These are phyloP conservation scores for Stenoptilia bipunctidactyla DNA, from an alignment of 2,888 invertebrate genomes.

Conservation along the genomic window DNA sequence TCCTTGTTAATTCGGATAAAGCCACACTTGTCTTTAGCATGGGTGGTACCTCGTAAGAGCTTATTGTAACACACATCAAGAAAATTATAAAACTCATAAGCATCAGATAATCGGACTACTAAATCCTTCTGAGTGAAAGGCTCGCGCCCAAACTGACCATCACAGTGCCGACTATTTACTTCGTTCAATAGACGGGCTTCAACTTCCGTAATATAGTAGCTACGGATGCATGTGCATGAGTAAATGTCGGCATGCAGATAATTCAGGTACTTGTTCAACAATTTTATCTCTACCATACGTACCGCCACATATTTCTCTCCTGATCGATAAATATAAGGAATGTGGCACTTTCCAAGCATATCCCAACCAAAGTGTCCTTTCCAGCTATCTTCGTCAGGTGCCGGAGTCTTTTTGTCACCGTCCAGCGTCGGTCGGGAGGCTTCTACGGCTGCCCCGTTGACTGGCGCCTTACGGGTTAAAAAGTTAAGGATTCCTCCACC, in stretches of 20 bases:
- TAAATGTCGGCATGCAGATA: constrained; percentile 91
- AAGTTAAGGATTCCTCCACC: constrained; percentile 74
- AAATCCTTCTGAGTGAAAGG: constrained; percentile 90
- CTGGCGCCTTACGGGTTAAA: constrained; percentile 57
- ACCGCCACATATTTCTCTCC: constrained; percentile 93
- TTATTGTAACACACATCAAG: constrained; percentile 91
- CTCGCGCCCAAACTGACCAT: constrained; percentile 89
- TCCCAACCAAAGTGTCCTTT: constrained; percentile 93
- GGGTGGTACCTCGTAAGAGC: constrained; percentile 77
- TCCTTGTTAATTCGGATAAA: constrained; percentile 94
- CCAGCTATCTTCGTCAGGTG: constrained; percentile 81
- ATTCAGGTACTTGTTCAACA: constrained; percentile 89
- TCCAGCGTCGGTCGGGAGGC: constrained; percentile 34
- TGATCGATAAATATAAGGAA: constrained; percentile 89
- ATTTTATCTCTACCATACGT: constrained; percentile 91
- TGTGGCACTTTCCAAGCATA: constrained; percentile 84
- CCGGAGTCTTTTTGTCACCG: constrained; percentile 52
- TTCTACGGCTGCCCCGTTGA: constrained; percentile 22
- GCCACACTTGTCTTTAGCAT: constrained; percentile 86
- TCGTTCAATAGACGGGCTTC: constrained; percentile 93
- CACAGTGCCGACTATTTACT: constrained; percentile 93
- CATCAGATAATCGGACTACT: constrained; percentile 89
- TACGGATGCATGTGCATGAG: constrained; percentile 91
- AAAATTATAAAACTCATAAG: constrained; percentile 91
- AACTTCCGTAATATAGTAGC: constrained; percentile 92